Base-by-base conservation (phyloP, 2,113 vertebrate species). In the Erythrocercus mccallii region DNA sequence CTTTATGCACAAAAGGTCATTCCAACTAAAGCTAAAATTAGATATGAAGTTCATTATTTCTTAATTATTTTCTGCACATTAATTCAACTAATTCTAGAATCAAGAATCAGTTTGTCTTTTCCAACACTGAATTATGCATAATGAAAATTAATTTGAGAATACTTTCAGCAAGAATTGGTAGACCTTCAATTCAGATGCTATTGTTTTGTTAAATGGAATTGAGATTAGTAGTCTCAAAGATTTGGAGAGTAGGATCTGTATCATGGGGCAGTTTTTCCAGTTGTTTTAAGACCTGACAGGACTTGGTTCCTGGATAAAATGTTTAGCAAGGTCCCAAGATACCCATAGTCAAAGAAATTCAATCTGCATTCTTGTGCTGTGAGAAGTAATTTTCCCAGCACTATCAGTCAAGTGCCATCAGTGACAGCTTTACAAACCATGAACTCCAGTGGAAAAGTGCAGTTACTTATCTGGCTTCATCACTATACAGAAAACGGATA, bases 271-370 rank as follows among this genome's bases (percentile, higher is more conserved):
- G 25, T 66, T 96, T 94, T 96, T 95, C 71, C 35, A n/a, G 61
- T 70, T 93, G 37, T 81, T 95, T 88, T 56, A 74, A 94, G 65
- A 94, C 88, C 50, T 79, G 90, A 81, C 38, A 91, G 62, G 57
- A 68, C 58, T 88, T 86, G 31, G 19, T 83, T 91, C 47, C 81
- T n/a, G 30, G 45, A 92, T 81, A 71, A 95, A 95, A 92, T 82
- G 58, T 94, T 96, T 81, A 96, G 92, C n/a, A 92, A 90, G 54
- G 31, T 94, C 96, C 93, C 94, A 82, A 95, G 93, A 71, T n/a
- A 54, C 50, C 44, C n/a, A 68, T 40, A 94, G 91, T 94, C 92
- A 94, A 92, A 95, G 79, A 65, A 91, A 92, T 96, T 95, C 70
- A 74, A 68, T 96, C 80, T 94, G 69, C 92, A 95, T 96, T 81